Evolutionary conservation across 2,113 vertebrate species (phyloP), one percentile per base, ranked within the genome.

Genomic region (Camelus bactrianus): DNA sequence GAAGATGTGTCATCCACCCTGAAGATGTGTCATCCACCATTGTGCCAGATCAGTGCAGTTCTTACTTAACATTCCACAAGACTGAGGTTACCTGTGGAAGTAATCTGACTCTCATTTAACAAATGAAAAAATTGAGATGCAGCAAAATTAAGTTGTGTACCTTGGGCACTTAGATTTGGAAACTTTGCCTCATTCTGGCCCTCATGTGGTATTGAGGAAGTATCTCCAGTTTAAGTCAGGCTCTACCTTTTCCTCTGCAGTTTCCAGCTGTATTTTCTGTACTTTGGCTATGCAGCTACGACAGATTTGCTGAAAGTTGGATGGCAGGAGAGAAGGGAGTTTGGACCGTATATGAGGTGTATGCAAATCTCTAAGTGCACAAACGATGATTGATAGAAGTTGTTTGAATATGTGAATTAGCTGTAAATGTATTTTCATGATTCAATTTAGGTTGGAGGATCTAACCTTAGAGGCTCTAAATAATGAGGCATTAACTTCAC

Each of bases 401-500:
- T 97, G 96, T 97, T 93, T 93, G 98, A 97, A 98, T 98, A 96
- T 70, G 90, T 56, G 35, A 98, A 98, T 98, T 98, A 98, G 97
- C 97, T 97, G 87, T 98, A 97, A 96, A 97, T 98, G 94, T 87
- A 92, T 97, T 97, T 98, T 98, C 98, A 14, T 97, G 96, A 98
- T 98, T 98, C 94, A 97, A 98, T 98, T 98, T 98, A 97, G 97
- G 92, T 69, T 94, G 62, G 83, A 94, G 85, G 86, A 97, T 97
- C 94, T 98, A 98, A 98, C 97, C 98, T 98, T 97, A 54, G 93
- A 97, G 96, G 94, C 97, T 98, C 97, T 96, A 98, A 98, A 95
- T 98, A 98, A 98, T 98, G 97, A 98, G 97, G 92, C 97, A 97
- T 98, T 97, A 98, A 98, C 94, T 97, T 98, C 93, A 96, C 96